Evolutionary conservation across 2,113 vertebrate genomes (phyloP), one percentile per base, ranked within the genome.

Genomic region (Mus spicilegus): DNA sequence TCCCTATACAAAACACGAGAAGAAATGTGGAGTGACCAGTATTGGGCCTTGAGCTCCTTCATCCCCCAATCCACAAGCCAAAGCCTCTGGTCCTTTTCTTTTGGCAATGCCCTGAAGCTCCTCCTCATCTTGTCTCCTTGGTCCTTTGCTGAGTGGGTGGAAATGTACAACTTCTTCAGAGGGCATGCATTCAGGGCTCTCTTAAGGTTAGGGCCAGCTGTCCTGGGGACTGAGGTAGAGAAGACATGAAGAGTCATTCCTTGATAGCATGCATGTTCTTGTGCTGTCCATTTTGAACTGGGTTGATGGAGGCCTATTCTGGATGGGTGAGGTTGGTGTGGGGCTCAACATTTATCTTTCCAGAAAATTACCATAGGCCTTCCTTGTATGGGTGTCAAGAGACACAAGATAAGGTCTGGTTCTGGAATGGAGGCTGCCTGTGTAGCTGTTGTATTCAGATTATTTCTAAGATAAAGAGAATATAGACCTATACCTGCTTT

Each of bases 131-230:
- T 30, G 24, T 56, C 46, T 10, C 33, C 36, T 69, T 86, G 5
- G 46, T 80, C 58, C 49, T 51, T 10, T 6, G 12, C 54, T 85
- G 51, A 20, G 65, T 33, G 6, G 16, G 3, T 80, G 39, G 58
- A 61, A 54, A n/a, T 2, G 73, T 70, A 39, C 17, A 8, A 17
- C 63, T 91, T 39, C 75, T 77, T 20, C 10, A 56, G 72, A 77
- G 33, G 65, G 1, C 20, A 46, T 7, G 12, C 49, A n/a, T 19
- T 67, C 69, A 36, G n/a, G 30, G 51, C 0, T 0, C 8, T 56
- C 69, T 54, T 63, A 26, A 20, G 75, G 70, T 7, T 58, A 9
- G 2, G 51, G 51, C 42, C 24, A 5, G 54, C 77, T 63, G 4
- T 69, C 33, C 22, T 81, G 67, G 76, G 72, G 54, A 39, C 26